Conservation (phyloP, 2,888 invertebrate species). For the Osmoderma eremita region DNA sequence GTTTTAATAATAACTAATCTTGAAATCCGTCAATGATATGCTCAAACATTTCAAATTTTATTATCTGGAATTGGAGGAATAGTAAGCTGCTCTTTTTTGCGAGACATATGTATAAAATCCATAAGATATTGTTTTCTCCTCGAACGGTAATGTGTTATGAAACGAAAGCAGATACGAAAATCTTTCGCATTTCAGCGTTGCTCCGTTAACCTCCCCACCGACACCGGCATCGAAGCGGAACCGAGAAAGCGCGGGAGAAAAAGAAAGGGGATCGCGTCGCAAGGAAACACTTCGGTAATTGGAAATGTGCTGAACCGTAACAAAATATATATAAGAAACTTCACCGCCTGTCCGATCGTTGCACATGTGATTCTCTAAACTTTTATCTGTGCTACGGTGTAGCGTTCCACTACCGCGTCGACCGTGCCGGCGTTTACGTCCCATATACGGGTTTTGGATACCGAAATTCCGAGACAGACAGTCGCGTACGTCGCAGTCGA, state of each 20-base stretch:
- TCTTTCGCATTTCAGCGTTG: conserved; percentile 29
- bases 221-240: not conserved
- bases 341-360: conserved; percentile 55
- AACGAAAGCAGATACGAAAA: conserved; percentile 55
- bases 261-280: conserved; percentile 47
- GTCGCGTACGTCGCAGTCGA: conserved; percentile 4
- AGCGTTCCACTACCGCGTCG: not conserved
- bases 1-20: too few species aligned
- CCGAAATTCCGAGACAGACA: conserved; percentile 12
- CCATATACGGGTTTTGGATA: not conserved
- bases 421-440: not conserved
- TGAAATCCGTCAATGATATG: too few species aligned
- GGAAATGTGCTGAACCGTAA: conserved; percentile 61
- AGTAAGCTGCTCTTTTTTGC: too few species aligned
- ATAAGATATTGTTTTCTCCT: conserved; percentile 51
- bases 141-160: conserved; percentile 52
- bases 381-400: conserved; percentile 5
- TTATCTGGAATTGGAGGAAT: too few species aligned
- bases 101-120: conserved; percentile 26
- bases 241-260: conserved; percentile 2
- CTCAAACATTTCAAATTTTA: too few species aligned
- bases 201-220: not conserved
- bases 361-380: conserved; percentile 51
- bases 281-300: conserved; percentile 59
- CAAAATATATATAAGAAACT: conserved; percentile 61